These are phyloP conservation scores for Eilema caniola DNA, from an alignment of 2,888 invertebrate genomes.

Conservation along the genomic window DNA sequence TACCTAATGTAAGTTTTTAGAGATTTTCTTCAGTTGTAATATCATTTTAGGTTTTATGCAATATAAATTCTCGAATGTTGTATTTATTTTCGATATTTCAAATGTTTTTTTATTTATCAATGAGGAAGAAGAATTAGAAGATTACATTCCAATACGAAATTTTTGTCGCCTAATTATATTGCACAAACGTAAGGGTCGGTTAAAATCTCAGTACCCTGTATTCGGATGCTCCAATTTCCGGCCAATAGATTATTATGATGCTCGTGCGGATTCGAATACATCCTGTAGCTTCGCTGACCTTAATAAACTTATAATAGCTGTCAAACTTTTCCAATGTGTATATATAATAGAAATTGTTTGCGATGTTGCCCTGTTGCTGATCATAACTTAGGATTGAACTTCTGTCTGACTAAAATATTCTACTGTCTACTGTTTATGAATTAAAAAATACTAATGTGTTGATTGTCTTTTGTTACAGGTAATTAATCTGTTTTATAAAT, in stretches of 20 bases:
- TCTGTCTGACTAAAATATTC: no score
- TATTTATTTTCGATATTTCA: neutral
- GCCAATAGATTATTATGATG: slow-evolving; percentile 50
- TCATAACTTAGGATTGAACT: slow-evolving; percentile 31
- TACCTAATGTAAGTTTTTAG: neutral
- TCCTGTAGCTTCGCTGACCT: slow-evolving; percentile 27
- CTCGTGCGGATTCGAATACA: slow-evolving; percentile 31
- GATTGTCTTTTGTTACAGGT: slow-evolving; percentile 53
- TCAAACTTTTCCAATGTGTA: slow-evolving; percentile 35
- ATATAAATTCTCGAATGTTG: neutral
- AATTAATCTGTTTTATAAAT: slow-evolving; percentile 31
- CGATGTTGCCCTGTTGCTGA: slow-evolving; percentile 31
- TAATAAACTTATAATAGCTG: slow-evolving; percentile 46
- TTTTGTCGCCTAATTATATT: slow-evolving; percentile 28
- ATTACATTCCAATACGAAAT: slow-evolving; percentile 22
- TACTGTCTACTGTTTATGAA: no score
- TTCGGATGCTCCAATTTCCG: slow-evolving; percentile 36
- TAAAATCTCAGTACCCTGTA: slow-evolving; percentile 29
- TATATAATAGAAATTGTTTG: slow-evolving; percentile 34
- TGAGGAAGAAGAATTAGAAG: no score
- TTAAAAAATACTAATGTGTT: slow-evolving; percentile 6
- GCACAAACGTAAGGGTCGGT: slow-evolving; percentile 23
- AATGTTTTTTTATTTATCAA: no score
- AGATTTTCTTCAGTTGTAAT: neutral
- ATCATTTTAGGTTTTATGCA: neutral